Conservation (phyloP, 2,888 invertebrate genomes). For the Leptinotarsa rubiginosa region DNA sequence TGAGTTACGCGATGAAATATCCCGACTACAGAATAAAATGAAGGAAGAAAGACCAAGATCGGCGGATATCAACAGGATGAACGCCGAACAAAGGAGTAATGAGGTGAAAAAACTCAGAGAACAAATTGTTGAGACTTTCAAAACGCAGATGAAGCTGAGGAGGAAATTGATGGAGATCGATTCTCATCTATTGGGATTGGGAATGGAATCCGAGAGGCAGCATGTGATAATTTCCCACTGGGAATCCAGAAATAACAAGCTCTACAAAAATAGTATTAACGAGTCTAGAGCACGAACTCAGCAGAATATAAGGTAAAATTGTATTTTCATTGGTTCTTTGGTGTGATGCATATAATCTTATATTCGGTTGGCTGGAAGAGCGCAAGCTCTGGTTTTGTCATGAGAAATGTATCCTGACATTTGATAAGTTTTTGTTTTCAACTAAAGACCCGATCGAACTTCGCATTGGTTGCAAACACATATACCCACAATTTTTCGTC, state of each 20-base stretch:
- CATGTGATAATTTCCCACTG: slow-evolving; percentile 90
- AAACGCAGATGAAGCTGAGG: slow-evolving; percentile 91
- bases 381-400: too few relatives aligned
- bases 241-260: slow-evolving; percentile 85
- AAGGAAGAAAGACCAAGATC: slow-evolving; percentile 74
- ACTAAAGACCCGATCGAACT: too few relatives aligned
- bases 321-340: not conserved
- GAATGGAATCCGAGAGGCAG: slow-evolving; percentile 89
- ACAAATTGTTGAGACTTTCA: slow-evolving; percentile 88
- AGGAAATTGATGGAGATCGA: slow-evolving; percentile 91
- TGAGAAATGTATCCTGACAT: too few relatives aligned
- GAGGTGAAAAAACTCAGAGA: slow-evolving; percentile 78
- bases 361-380: too few relatives aligned
- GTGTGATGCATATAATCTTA: too few relatives aligned
- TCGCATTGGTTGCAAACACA: too few relatives aligned
- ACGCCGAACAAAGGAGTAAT: slow-evolving; percentile 58
- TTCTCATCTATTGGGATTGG: slow-evolving; percentile 86
- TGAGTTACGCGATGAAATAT: slow-evolving; percentile 86
- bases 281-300: slow-evolving; percentile 73
- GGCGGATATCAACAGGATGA: slow-evolving; percentile 63
- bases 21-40: slow-evolving; percentile 82
- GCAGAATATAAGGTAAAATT: slow-evolving; percentile 70
- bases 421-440: too few relatives aligned
- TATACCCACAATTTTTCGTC: too few relatives aligned
- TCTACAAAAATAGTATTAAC: slow-evolving; percentile 73